phyloP scores from a whole-genome alignment of 2,797 vertebrate genomes.

The Bucorvus abyssinicus region DNA sequence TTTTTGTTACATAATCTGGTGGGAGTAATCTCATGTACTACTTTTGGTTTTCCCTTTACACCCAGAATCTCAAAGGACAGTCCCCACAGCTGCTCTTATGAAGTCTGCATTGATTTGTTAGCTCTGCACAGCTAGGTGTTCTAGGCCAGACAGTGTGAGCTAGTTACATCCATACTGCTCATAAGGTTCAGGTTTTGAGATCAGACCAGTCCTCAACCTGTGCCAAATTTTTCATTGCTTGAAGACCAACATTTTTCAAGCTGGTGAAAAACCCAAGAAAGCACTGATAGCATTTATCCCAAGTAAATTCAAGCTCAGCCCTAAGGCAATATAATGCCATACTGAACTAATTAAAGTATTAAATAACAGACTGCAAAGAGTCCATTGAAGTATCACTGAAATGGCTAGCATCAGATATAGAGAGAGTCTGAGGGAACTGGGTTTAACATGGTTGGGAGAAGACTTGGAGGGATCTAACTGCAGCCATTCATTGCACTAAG shows the following conservation, averaged over 20 bases:
- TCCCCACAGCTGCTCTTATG: background rate
- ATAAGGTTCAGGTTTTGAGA: background rate
- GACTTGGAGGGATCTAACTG: background rate
- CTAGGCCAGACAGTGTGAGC: background rate
- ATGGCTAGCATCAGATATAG: background rate
- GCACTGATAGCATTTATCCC: background rate
- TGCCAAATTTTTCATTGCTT: background rate
- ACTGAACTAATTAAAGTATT: background rate
- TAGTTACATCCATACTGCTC: background rate
- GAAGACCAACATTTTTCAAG: background rate
- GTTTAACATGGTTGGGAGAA: background rate
- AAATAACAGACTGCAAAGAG: background rate
- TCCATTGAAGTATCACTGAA: background rate
- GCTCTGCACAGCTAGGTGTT: background rate
- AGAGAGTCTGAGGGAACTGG: background rate
- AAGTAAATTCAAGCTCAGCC: background rate
- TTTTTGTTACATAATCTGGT: background rate
- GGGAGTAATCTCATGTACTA: background rate
- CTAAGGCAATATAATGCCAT: background rate
- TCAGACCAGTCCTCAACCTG: background rate
- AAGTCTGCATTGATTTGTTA: background rate
- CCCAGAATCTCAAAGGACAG: background rate
- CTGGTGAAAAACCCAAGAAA: background rate
- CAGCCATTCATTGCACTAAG: background rate
- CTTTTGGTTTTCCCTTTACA: background rate